Evolutionary conservation across 1,140 invertebrate species (phyloP), one percentile per base, ranked within the genome.

Genomic region (Ditylenchus dipsaci): DNA sequence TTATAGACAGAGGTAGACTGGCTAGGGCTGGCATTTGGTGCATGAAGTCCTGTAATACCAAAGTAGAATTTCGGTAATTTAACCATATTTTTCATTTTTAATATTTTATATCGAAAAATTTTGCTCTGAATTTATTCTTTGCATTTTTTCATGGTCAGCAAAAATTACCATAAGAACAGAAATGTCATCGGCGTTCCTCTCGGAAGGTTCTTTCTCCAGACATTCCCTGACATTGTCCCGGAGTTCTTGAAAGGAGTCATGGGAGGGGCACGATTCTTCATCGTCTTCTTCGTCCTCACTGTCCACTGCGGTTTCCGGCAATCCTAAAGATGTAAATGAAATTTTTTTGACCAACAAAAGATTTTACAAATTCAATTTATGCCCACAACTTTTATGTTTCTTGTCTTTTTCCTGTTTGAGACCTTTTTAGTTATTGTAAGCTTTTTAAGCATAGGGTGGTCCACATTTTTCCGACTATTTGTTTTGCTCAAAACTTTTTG

Each of bases 201-300:
- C 92, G 57, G 88, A 88, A 8, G 94, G 93, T 84, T 96, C 92
- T 85, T 97, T 97, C 83, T 97, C 93, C 61, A 99, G 86, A 83
- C 94, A 96, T 84, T 98, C 95, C 71, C 94, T 86, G 1, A 97
- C 93, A 58, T 91, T 90, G 86, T 98, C 95, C 61, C 92, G 88
- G 0, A 94, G 90, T 67, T 78, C 76, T 42, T 67, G 67, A 74
- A 75, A 65, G 60, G 93, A 90, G 91, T 84, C 45, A 84, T 83
- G 83, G 83, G 84, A 84, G 83, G 80, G 90, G 91, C 78, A 95
- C 91, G 30, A 90, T 30, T 80, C 91, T 84, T 95, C 93, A 73
- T 86, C 85, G 83, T 95, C 93, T 72, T 86, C 86, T 65, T 86
- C 85, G 79, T 95, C 92, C 29, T 71, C 92, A 53, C 91, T 93